A percentile compares a stretch with the other conserved stretches of the same genome.
Conservation (phyloP, 2,888 invertebrate genomes). For the Autographa pulchrina region DNA sequence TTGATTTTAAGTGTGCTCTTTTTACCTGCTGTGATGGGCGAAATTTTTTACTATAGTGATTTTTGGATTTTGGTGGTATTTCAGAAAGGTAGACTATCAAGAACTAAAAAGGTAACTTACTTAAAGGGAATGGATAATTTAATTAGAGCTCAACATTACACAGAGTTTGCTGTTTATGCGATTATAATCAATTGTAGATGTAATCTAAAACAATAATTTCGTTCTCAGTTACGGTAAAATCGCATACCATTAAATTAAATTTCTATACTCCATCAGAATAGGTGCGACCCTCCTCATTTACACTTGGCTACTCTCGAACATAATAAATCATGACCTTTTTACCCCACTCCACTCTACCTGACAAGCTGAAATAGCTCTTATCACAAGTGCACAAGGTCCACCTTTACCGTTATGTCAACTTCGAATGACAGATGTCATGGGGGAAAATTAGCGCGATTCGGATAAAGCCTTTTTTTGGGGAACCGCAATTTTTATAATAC, state of each 20-base stretch:
- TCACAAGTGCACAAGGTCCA: slow-evolving; percentile 29
- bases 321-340: slow-evolving; percentile 67
- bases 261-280: slow-evolving; percentile 46
- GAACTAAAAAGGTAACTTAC: too few species aligned
- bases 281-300: slow-evolving; percentile 63
- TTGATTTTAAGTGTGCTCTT: too few species aligned
- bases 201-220: slow-evolving; percentile 37
- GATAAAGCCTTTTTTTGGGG: slow-evolving; percentile 27
- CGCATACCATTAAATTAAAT: slow-evolving; percentile 48
- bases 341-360: slow-evolving; percentile 38
- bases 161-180: not conserved
- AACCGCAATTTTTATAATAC: slow-evolving; percentile 27
- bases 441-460: slow-evolving; percentile 46
- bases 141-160: too few species aligned
- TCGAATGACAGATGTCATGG: slow-evolving; percentile 43
- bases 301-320: slow-evolving; percentile 63
- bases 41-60: too few species aligned
- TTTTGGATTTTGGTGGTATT: too few species aligned
- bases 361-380: slow-evolving; percentile 49
- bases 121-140: too few species aligned
- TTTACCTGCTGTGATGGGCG: too few species aligned
- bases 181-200: slow-evolving; percentile 6
- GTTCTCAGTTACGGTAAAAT: slow-evolving; percentile 33
- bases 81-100: too few species aligned
- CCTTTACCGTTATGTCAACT: slow-evolving; percentile 18